Evolutionary conservation across 2,113 vertebrate genomes (phyloP).

Genomic region (Australoheros scitulus): DNA sequence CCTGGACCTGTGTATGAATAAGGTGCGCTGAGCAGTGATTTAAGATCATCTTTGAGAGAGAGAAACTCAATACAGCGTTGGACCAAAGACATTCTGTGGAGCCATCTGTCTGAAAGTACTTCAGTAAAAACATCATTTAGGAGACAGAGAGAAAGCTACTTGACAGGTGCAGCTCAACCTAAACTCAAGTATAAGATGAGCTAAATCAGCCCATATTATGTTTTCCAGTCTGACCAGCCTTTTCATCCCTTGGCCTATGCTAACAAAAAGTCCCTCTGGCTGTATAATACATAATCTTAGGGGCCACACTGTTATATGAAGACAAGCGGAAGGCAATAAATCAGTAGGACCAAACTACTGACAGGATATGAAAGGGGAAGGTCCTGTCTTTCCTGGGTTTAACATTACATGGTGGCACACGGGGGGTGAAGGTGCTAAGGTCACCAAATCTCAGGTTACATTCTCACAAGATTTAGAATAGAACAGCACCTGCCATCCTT

Average conservation of each 20-base stretch:
- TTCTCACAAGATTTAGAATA: constrained; percentile 56
- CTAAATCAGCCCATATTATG: background rate
- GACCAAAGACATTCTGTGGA: constrained; percentile 62
- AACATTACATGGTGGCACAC: constrained; percentile 44
- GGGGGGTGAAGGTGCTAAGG: constrained; percentile 36
- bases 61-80: constrained; percentile 54
- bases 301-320: background rate
- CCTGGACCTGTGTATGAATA: constrained; percentile 45
- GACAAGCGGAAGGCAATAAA: constrained; percentile 54
- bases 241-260: background rate
- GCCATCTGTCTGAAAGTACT: constrained; percentile 37
- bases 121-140: constrained; percentile 64
- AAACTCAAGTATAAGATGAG: constrained; percentile 24
- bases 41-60: constrained; percentile 42
- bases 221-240: background rate
- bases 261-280: background rate
- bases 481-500: constrained; percentile 51
- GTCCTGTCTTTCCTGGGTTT: constrained; percentile 30
- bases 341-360: constrained; percentile 31
- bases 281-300: background rate
- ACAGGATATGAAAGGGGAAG: constrained; percentile 27
- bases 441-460: constrained; percentile 57
- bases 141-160: constrained; percentile 14
- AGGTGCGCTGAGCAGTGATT: constrained; percentile 45
- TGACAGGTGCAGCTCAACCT: constrained; percentile 60